A percentile compares a stretch with the other conserved stretches of the same genome.
These are phyloP conservation scores for Acinonyx jubatus DNA, from an alignment of 2,113 vertebrate species.

Conservation along the genomic window DNA sequence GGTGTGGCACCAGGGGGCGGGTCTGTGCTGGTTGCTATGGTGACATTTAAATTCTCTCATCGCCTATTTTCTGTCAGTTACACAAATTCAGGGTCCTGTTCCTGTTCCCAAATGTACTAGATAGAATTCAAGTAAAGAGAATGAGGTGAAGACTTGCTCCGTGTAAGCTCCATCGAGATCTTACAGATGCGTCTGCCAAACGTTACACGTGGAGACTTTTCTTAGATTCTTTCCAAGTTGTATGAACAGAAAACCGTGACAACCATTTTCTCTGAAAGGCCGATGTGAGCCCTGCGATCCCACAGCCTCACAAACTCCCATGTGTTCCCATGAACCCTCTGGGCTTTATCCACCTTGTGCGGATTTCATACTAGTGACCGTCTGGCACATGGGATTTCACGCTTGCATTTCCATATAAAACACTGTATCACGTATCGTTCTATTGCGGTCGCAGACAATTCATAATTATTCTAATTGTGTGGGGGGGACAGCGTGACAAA, in stretches of 20 bases:
- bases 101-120: neutral
- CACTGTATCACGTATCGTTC: neutral
- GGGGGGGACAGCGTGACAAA: neutral
- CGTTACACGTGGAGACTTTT: neutral
- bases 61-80: neutral
- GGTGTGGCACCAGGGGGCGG: neutral
- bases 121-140: neutral
- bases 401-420: neutral
- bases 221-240: neutral
- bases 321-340: rapidly evolving
- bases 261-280: neutral
- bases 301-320: no score
- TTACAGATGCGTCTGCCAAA: neutral
- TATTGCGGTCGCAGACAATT: neutral
- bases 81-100: neutral
- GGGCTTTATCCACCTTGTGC: neutral
- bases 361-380: neutral
- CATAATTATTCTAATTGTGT: neutral
- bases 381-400: neutral
- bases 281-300: rapidly evolving
- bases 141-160: neutral
- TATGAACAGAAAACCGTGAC: neutral
- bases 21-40: neutral
- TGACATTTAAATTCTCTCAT: neutral
- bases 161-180: neutral